Base-by-base conservation (phyloP, 53 echinoderm and acorn worm species). In the Arbacia lixula region DNA sequence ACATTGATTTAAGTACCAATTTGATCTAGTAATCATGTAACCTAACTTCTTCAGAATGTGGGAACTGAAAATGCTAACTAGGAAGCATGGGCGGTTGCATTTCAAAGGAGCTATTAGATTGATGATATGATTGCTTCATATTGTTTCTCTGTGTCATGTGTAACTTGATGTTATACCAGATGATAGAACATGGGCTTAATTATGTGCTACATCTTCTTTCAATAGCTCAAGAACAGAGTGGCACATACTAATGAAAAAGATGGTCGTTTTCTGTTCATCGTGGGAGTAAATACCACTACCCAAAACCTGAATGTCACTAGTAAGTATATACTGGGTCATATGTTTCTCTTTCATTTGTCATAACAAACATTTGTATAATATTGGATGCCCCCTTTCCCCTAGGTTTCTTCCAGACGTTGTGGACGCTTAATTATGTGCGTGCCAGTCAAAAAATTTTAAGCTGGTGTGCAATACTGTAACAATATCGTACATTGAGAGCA, bases 211-310 rank as follows among this genome's bases (percentile, higher is more conserved):
- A 14, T 17, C 50, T 14, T 36, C 42, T 71, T 71, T 1, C 46
- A 71, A 14, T 46, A 10, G 71, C n/a, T 71, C 39, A 71, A 71
- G 71, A 21, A 10, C 25, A 40, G 71, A 41, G 71, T 71, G 38
- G 46, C 43, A 25, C 71, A 71, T 49, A 71, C 71, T 5, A 71
- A 29, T 43, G 50, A 43, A 1, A 71, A 71, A 49, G 71, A 71
- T 71, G 71, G 71, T 25, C 71, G 71, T 26, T 49, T 71, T 29
- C 2, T 71, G 26, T 71, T 71, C 29, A 28, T 71, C 6, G 6
- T 71, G 27, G 10, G 17, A 17, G 3, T 71, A 11, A 69, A 26
- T 29, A 37, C 38, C 24, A 25, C 5, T 29, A 49, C 17, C 14
- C 6, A 38, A 29, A 71, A 28, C 1, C 26, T 71, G 12, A 71